Base-by-base conservation (phyloP, 2,113 vertebrate species). In the Coregonus clupeaformis region DNA sequence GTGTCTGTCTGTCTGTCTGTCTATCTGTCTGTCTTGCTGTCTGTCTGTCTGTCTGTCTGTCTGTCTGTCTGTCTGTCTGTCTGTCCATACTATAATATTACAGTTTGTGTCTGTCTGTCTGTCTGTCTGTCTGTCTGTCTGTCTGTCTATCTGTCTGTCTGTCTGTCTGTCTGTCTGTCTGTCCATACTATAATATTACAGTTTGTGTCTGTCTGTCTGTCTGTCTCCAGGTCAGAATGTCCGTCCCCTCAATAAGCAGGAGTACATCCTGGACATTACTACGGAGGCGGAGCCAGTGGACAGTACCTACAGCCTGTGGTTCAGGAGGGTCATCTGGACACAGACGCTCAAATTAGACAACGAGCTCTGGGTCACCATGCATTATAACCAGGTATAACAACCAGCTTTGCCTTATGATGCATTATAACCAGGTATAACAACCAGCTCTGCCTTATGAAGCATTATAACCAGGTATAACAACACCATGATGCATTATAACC, bases 341-440 rank as follows among this genome's bases (percentile, higher is more conserved):
- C 97, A 97, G 74, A 92, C 95, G 0, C 94, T 99, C 64, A 97
- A 96, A 86, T 98, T 97, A 0, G 97, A 99, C 72, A 99, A 96
- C 0, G 96, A 99, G 88, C 94, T 98, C 0, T 96, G 93, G 0
- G 95, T 98, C 72, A 94, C 94, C 0, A 45, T 47, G 45, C 45
- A 65, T 29, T 32, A 16, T 29, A 65, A 65, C 14, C 63, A 65
- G 63, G 27, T 65, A 65, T 29, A 29, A 65, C 1, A 20, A 59
- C 55, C n/a, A n/a, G 9, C 2, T 7, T 13, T 59, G 57, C 47
- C 16, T 11, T 2, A 45, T 49, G 47, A 49, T 4, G 14, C 47
- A 16, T 47, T 59, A 52, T 93, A 96, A 71, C 49, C 24, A 65
- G 24, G 2, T 65, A 65, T 16, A 27, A 65, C 24, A 13, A 57